Percentiles rank a stretch among this genome's conserved stretches.
Conservation (phyloP, 1,140 invertebrate genomes). For the Drosophila rhopaloa region DNA sequence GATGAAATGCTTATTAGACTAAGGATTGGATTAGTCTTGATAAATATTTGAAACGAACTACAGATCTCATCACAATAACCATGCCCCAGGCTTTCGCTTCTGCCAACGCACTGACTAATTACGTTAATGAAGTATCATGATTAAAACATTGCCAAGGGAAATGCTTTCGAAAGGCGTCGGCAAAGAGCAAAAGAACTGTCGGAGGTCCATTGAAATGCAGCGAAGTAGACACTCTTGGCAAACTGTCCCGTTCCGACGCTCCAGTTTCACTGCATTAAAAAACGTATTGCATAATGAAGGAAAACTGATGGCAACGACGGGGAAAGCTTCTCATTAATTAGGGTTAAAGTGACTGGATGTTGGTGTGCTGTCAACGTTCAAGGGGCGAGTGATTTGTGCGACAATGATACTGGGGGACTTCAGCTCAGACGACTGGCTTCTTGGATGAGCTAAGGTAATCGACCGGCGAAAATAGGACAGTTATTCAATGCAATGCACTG, state of each 20-base stretch:
- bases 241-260: constrained; percentile 30
- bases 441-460: not conserved
- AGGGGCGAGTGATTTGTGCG: constrained; percentile 28
- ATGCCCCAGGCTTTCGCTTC: not conserved
- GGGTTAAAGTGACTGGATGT: constrained; percentile 52
- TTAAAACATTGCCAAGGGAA: constrained; percentile 52
- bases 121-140: constrained; percentile 71
- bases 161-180: constrained; percentile 21
- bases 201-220: constrained; percentile 49
- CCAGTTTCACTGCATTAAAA: constrained; percentile 18
- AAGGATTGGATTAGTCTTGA: no score
- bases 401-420: constrained; percentile 1
- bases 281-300: constrained; percentile 48
- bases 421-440: constrained; percentile 5
- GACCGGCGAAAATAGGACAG: not conserved
- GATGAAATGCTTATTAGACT: no score
- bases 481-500: not conserved
- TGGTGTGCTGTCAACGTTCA: constrained; percentile 16
- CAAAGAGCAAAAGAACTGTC: constrained; percentile 14
- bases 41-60: no score
- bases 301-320: constrained; percentile 37
- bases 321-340: constrained; percentile 62
- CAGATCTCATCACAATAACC: not conserved
- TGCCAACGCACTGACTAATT: constrained; percentile 46
- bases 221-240: constrained; percentile 24